A percentile compares a stretch with the other conserved stretches of the same genome.
phyloP scores from a whole-genome alignment of 2,888 invertebrate genomes.

The Limenitis camilla region DNA sequence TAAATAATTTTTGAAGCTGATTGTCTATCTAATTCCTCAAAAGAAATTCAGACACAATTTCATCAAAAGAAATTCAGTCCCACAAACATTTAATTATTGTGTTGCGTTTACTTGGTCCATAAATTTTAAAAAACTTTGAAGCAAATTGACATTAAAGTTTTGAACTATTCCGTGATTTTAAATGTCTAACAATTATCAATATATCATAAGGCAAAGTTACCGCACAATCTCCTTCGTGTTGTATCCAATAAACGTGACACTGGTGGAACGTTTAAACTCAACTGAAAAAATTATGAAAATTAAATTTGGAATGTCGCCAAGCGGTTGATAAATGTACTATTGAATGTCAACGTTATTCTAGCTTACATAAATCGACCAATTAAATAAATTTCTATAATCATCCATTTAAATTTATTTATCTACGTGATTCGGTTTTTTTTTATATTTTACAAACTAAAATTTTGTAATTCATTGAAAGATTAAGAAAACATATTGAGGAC shows the following conservation, averaged over 20 bases:
- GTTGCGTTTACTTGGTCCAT: no score
- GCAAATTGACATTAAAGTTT: no score
- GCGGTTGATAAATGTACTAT: slow-evolving; percentile 46
- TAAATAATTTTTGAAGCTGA: no score
- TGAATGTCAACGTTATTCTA: slow-evolving; percentile 38
- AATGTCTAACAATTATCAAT: no score
- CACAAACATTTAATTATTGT: no score
- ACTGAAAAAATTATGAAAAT: slow-evolving; percentile 35
- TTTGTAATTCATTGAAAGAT: background rate
- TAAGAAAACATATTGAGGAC: background rate
- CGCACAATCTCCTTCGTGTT: background rate
- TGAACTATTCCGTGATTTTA: no score
- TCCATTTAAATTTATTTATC: slow-evolving; percentile 7
- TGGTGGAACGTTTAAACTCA: slow-evolving; percentile 28
- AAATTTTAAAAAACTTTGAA: no score
- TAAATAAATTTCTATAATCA: slow-evolving; percentile 37
- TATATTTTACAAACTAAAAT: background rate
- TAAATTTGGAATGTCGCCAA: slow-evolving; percentile 51
- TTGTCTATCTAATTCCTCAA: no score
- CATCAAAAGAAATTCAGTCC: no score
- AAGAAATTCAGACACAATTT: no score
- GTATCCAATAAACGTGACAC: slow-evolving; percentile 20
- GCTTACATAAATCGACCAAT: slow-evolving; percentile 41
- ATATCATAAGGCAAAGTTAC: no score
- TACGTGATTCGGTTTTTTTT: background rate